Evolutionary conservation across 2,797 vertebrate genomes (phyloP), one percentile per base, ranked within the genome.

Genomic region (Schizopygopsis malacanthus): DNA sequence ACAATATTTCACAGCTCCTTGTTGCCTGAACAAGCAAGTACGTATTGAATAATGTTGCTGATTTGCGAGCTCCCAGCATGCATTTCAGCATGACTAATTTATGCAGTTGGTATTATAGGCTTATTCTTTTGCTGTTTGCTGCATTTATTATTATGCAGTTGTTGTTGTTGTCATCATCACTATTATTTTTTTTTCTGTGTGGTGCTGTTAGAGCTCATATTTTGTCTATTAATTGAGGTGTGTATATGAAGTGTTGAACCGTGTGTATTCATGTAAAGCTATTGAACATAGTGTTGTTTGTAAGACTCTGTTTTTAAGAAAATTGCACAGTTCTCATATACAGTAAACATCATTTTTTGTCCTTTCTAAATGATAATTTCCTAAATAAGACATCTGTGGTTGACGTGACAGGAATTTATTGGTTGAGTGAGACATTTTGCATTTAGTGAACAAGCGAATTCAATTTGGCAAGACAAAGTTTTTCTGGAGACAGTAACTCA

Each of bases 61-160:
- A 79, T 63, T 79, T 79, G 73, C 18, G 8, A 79, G 22, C 39
- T 63, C 56, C 77, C 77, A 63, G 37, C 77, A 79, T 79, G 39
- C 77, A 63, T 45, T 79, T 41, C 56, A 61, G 37, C 77, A 79
- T 45, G 37, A 61, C 56, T 79, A 79, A 63, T 59, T 79, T 16
- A 79, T 41, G 13, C 56, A 28, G n/a, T 61, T 61, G 22, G 20
- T 77, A 52, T 37, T 56, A 54, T 39, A 28, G 71, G 71, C 71
- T 47, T 73, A n/a, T 39, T 77, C 11, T 15, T 56, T 77, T 39
- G 43, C 71, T 73, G 43, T 73, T 73, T 33, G 28, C 52, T 28
- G 56, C 39, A 79, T 79, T 43, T 61, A 39, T 59, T 43, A 43
- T 18, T 41, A 43, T 41, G 77, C 56, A 9, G 54, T 63, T 79